phyloP scores from a whole-genome alignment of 2,888 invertebrate genomes.

The Tetragnatha montana region DNA sequence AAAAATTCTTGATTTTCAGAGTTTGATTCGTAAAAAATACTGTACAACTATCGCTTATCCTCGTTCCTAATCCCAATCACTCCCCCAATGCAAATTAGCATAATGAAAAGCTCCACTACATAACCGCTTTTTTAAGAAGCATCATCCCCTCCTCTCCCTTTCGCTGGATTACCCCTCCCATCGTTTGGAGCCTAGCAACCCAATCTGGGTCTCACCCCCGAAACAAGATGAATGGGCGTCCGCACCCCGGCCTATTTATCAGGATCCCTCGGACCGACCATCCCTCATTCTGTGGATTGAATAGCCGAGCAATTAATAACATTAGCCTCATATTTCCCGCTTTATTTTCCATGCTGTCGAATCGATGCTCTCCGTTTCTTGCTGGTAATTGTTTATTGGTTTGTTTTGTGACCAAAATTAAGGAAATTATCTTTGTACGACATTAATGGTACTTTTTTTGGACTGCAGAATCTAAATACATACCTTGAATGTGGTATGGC shows the following conservation, averaged over 20 bases:
- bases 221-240: slow-evolving; percentile 16
- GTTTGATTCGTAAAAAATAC: no score
- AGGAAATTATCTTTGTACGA: no score
- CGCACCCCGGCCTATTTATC: slow-evolving; percentile 38
- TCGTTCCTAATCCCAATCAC: no score
- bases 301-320: slow-evolving; percentile 25
- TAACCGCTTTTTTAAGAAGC: background rate
- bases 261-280: slow-evolving; percentile 31
- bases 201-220: slow-evolving; percentile 1
- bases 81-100: no score
- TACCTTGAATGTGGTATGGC: no score
- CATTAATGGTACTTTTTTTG: no score
- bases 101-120: background rate
- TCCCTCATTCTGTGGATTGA: slow-evolving; percentile 30
- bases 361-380: background rate
- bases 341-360: background rate
- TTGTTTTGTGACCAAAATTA: no score
- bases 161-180: slow-evolving; percentile 9
- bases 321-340: slow-evolving; percentile 16
- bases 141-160: background rate
- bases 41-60: no score
- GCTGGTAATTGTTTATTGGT: no score
- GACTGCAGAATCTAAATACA: no score
- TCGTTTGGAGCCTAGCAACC: background rate
- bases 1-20: no score